These are phyloP conservation scores for Phytoseiulus persimilis DNA, from an alignment of 2,888 invertebrate genomes.

Conservation along the genomic window DNA sequence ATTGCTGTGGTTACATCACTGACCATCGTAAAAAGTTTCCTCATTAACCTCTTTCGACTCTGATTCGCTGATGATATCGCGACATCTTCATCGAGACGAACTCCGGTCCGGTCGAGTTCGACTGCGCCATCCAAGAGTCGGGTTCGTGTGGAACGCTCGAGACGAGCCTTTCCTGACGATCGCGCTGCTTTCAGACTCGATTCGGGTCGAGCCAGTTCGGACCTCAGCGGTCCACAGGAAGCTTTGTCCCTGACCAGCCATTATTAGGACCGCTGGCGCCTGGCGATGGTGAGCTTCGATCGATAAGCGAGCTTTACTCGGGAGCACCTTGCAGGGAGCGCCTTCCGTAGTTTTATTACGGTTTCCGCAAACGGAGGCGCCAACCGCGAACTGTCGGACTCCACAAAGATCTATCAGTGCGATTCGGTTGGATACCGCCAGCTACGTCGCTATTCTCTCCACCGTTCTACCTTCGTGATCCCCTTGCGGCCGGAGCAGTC, in stretches of 20 bases:
- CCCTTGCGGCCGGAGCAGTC: neutral
- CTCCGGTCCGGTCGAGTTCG: neutral
- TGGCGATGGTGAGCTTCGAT: no score
- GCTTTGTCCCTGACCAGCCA: no score
- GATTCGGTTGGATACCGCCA: neutral
- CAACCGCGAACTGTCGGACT: neutral
- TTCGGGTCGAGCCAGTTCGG: no score
- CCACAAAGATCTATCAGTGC: neutral
- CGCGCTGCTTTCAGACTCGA: no score
- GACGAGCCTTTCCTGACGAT: no score
- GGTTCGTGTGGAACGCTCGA: no score
- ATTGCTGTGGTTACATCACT: neutral
- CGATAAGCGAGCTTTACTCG: no score
- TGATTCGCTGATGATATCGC: neutral
- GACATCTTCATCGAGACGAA: neutral
- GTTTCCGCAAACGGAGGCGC: neutral
- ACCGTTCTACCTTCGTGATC: neutral
- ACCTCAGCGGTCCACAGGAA: no score
- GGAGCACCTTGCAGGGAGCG: no score
- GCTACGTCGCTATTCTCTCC: neutral
- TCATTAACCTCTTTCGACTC: neutral
- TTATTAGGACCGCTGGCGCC: no score
- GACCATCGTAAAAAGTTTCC: neutral
- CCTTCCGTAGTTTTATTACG: no score
- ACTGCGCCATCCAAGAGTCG: neutral